Evolutionary conservation across 2,113 vertebrate genomes (phyloP).

Genomic region (Acrocephalus arundinaceus): DNA sequence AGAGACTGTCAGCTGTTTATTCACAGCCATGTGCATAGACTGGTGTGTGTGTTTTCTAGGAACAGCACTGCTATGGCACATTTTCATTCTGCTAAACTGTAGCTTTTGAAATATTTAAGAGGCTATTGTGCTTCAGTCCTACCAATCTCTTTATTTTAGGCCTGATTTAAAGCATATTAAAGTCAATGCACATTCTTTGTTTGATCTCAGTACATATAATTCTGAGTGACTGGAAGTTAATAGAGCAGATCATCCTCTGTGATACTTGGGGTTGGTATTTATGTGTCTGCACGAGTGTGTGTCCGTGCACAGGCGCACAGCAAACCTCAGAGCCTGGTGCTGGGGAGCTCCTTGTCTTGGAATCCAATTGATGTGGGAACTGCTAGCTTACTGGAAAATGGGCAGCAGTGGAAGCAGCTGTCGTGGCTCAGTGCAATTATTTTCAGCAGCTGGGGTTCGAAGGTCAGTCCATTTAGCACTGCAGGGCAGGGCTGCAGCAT

Average conservation of each 20-base stretch:
- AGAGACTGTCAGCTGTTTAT: conserved; percentile 10
- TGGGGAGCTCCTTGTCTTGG: not conserved
- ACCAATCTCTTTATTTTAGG: conserved; percentile 7
- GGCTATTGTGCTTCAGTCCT: not conserved
- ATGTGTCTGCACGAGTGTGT: not conserved
- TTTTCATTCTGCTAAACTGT: not conserved
- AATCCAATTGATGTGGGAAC: not conserved
- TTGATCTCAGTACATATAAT: not conserved
- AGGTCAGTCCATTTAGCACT: not conserved
- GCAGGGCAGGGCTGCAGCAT: not conserved
- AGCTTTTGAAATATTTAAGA: conserved; percentile 31
- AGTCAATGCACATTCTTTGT: not conserved
- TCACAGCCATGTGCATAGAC: not conserved
- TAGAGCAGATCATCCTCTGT: conserved; percentile 21
- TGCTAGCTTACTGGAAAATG: not conserved
- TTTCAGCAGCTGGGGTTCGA: not conserved
- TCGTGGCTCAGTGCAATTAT: not conserved
- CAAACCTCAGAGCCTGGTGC: not conserved
- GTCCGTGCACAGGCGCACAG: fast-evolving
- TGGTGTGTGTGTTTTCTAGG: not conserved
- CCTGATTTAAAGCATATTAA: conserved; percentile 15
- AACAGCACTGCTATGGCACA: not conserved
- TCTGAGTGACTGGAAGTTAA: conserved; percentile 35
- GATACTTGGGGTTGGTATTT: not conserved
- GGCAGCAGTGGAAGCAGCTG: not conserved